phyloP scores from a whole-genome alignment of 2,797 vertebrate genomes.

The Urophycis tenuis region DNA sequence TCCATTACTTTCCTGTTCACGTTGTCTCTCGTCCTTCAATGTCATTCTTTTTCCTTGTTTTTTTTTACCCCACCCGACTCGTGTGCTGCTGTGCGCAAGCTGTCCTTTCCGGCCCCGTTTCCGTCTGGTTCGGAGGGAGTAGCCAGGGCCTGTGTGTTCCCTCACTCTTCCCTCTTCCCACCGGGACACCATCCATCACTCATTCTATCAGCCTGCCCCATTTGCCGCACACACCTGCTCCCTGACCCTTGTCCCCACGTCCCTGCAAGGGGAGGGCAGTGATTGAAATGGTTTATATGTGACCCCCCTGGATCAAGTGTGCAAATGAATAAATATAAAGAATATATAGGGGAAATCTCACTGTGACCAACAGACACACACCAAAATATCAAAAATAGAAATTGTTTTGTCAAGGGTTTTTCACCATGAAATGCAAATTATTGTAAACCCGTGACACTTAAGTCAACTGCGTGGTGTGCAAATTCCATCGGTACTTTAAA shows the following conservation, averaged over 20 bases:
- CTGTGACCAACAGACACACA: not conserved
- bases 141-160: not conserved
- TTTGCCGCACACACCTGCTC: constrained; percentile 51
- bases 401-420: too few species aligned
- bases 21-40: constrained; percentile 6
- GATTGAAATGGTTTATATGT: constrained; percentile 56
- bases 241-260: constrained; percentile 37
- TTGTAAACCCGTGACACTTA: too few species aligned
- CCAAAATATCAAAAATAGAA: not conserved
- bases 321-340: constrained; percentile 7
- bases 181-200: constrained; percentile 20
- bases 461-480: not conserved
- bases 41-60: constrained; percentile 22
- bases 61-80: constrained; percentile 4
- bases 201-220: constrained; percentile 21
- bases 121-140: not conserved
- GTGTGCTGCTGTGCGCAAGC: not conserved
- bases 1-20: not conserved
- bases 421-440: not conserved
- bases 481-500: not conserved
- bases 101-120: not conserved
- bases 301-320: constrained; percentile 32
- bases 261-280: constrained; percentile 33
- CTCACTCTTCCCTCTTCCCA: constrained; percentile 17
- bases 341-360: not conserved